These are phyloP conservation scores for Psix sp. DNA, from an alignment of 1,140 invertebrate genomes.

Conservation along the genomic window DNA sequence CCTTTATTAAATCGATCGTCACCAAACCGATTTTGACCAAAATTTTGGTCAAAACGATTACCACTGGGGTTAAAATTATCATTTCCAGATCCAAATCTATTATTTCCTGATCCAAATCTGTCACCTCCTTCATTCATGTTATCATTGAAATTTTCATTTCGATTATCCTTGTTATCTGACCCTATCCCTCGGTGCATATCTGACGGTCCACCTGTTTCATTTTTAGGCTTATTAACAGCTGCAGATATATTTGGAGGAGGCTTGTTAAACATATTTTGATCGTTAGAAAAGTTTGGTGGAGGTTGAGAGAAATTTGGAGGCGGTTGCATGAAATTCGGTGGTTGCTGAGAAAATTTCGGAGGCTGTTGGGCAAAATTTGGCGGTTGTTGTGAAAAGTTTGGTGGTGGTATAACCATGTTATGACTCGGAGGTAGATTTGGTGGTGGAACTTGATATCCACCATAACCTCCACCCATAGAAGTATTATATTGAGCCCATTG, in stretches of 20 bases:
- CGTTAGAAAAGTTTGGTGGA: constrained; percentile 18
- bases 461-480: constrained; percentile 44
- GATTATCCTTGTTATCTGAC: constrained; percentile 4
- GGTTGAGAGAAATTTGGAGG: constrained; percentile 54
- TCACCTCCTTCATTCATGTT: constrained; percentile 18
- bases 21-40: constrained; percentile 51
- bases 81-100: constrained; percentile 45
- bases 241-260: constrained; percentile 20
- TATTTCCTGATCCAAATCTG: constrained; percentile 16
- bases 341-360: constrained; percentile 55
- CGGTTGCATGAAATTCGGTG: constrained; percentile 54
- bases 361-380: constrained; percentile 46
- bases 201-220: constrained; percentile 1
- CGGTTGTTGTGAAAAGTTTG: constrained; percentile 35
- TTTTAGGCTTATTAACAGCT: constrained; percentile 20
- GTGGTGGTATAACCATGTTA: constrained; percentile 59
- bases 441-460: constrained; percentile 44
- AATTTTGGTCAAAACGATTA: constrained; percentile 13
- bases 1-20: constrained; percentile 55
- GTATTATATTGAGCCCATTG: constrained; percentile 74
- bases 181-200: constrained; percentile 2
- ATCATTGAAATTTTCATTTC: constrained; percentile 4
- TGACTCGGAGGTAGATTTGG: constrained; percentile 22
- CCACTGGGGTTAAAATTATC: constrained; percentile 8
- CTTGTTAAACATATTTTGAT: constrained; percentile 34